These are phyloP conservation scores for Morphnarchus princeps DNA, from an alignment of 2,113 vertebrate species.

Conservation along the genomic window DNA sequence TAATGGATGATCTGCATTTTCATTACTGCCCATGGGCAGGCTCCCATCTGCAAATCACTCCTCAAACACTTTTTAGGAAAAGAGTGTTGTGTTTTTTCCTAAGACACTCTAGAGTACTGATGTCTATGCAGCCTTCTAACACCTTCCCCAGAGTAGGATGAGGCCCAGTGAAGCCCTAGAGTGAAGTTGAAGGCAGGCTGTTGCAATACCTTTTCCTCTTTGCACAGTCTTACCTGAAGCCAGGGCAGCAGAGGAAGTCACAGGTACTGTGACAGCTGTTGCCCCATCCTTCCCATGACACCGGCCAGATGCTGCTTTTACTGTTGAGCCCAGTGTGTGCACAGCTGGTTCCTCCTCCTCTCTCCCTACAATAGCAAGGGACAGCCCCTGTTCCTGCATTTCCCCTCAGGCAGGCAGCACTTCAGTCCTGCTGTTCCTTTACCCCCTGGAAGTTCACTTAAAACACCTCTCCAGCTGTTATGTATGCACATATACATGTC, in stretches of 20 bases:
- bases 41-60: background rate
- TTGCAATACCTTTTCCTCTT: background rate
- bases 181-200: background rate
- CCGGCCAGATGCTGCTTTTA: background rate
- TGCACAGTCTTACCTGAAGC: background rate
- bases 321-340: background rate
- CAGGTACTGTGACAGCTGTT: background rate
- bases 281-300: background rate
- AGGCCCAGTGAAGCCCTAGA: background rate
- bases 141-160: background rate
- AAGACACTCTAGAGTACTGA: background rate
- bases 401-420: background rate
- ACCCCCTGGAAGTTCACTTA: background rate
- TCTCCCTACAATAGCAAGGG: background rate
- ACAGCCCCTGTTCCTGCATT: background rate
- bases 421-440: background rate
- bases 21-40: background rate
- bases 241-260: background rate
- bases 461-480: background rate
- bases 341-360: background rate
- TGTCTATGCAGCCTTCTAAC: background rate
- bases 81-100: background rate
- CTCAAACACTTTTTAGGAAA: background rate
- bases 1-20: background rate
- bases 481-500: fast-evolving